Evolutionary conservation across 2,888 invertebrate species (phyloP).

Genomic region (Temnothorax unifasciatus): DNA sequence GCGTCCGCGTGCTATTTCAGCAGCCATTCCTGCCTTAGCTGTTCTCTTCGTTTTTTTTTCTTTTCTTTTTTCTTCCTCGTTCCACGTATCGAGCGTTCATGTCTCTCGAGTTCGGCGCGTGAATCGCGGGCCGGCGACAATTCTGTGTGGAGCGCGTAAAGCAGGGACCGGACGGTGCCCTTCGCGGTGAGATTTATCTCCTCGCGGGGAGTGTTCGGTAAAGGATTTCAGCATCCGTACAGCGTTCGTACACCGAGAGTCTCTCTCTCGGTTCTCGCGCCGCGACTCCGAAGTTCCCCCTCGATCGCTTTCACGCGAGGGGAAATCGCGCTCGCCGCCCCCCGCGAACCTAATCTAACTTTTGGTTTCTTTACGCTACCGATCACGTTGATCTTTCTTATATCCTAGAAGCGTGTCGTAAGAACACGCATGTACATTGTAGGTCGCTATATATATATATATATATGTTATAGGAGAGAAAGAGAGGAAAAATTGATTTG

Average conservation of each 20-base stretch:
- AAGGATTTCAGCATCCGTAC: slow-evolving; percentile 18
- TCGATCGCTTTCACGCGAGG: slow-evolving; percentile 12
- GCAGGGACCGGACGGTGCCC: slow-evolving; percentile 10
- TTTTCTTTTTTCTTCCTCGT: neutral
- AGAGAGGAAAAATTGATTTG: slow-evolving; percentile 69
- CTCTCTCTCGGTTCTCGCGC: neutral
- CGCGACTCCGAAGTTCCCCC: neutral
- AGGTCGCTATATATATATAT: slow-evolving; percentile 59
- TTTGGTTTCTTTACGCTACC: slow-evolving; percentile 69
- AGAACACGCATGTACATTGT: slow-evolving; percentile 71
- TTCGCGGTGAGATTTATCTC: slow-evolving; percentile 11
- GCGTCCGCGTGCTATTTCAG: slow-evolving; percentile 62
- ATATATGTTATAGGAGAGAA: slow-evolving; percentile 60
- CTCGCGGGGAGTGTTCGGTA: neutral
- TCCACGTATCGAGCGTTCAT: neutral
- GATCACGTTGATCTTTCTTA: slow-evolving; percentile 65
- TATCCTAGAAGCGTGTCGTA: slow-evolving; percentile 49
- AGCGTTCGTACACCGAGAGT: neutral
- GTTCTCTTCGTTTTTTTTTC: neutral
- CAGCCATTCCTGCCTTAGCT: slow-evolving; percentile 32
- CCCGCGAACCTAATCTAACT: slow-evolving; percentile 76
- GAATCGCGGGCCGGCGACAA: neutral
- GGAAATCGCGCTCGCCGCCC: slow-evolving; percentile 73
- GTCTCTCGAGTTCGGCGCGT: neutral
- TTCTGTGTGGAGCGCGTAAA: neutral